Conservation (phyloP, 1,140 invertebrate species). For the Pristionchus pacificus region DNA sequence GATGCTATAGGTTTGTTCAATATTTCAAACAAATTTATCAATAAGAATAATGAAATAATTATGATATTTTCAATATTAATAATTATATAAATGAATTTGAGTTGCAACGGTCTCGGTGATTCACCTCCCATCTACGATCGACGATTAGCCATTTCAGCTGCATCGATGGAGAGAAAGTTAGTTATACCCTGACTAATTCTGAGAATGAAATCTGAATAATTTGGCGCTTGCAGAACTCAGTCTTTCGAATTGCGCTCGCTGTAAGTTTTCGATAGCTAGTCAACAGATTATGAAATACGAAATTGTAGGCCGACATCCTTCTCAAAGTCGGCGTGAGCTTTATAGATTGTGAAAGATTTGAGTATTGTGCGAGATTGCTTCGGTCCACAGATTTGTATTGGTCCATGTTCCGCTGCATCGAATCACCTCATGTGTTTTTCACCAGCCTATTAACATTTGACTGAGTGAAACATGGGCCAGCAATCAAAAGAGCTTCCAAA, state of each 20-base stretch:
- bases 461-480: no score
- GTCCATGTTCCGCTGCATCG: no score
- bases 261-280: not conserved
- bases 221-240: not conserved
- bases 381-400: not conserved
- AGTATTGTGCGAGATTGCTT: no score
- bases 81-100: not conserved
- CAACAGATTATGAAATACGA: not conserved
- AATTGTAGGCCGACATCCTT: not conserved
- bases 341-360: not conserved
- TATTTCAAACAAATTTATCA: constrained; percentile 2
- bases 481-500: no score
- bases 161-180: constrained; percentile 4
- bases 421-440: no score
- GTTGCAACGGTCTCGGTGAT: not conserved
- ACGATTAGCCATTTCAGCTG: constrained; percentile 17
- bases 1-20: constrained; percentile 38
- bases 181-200: not conserved
- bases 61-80: not conserved
- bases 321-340: not conserved
- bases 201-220: not conserved
- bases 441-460: no score
- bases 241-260: not conserved
- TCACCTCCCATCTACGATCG: constrained; percentile 14
- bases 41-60: not conserved